phyloP scores from a whole-genome alignment of 2,113 vertebrate species.

The Cochlearius cochlearius region DNA sequence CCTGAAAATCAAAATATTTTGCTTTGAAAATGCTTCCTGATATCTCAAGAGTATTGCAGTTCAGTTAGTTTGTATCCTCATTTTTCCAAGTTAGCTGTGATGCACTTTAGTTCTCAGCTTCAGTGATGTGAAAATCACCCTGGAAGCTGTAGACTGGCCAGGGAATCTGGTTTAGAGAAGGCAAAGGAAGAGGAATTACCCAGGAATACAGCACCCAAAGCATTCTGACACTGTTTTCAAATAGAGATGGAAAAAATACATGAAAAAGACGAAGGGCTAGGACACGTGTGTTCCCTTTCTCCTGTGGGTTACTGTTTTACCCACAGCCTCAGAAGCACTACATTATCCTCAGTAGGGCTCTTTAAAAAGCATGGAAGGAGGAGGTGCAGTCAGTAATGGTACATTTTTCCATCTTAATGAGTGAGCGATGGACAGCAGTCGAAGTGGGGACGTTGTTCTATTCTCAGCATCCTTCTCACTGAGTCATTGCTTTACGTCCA shows the following conservation, averaged over 20 bases:
- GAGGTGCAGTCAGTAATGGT: not conserved
- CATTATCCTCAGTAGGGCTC: not conserved
- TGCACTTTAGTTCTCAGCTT: not conserved
- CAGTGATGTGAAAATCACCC: not conserved
- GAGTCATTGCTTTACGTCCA: not conserved
- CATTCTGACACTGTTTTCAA: not conserved
- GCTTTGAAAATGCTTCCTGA: not conserved
- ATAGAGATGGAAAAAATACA: fast-evolving
- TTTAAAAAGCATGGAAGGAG: not conserved
- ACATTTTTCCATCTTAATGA: not conserved
- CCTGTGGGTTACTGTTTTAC: not conserved
- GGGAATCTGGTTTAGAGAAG: not conserved
- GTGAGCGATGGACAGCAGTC: not conserved
- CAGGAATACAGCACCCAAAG: not conserved
- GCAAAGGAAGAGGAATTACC: not conserved
- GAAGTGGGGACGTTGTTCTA: not conserved
- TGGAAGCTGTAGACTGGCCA: not conserved
- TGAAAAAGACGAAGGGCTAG: not conserved
- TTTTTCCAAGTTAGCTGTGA: not conserved
- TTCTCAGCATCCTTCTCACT: not conserved
- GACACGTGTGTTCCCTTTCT: not conserved
- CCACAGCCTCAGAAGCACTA: not conserved
- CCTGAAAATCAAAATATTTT: not conserved
- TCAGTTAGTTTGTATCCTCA: not conserved
- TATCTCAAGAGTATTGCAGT: not conserved